Evolutionary conservation across 2,888 invertebrate species (phyloP).

Genomic region (Machimus atricapillus): DNA sequence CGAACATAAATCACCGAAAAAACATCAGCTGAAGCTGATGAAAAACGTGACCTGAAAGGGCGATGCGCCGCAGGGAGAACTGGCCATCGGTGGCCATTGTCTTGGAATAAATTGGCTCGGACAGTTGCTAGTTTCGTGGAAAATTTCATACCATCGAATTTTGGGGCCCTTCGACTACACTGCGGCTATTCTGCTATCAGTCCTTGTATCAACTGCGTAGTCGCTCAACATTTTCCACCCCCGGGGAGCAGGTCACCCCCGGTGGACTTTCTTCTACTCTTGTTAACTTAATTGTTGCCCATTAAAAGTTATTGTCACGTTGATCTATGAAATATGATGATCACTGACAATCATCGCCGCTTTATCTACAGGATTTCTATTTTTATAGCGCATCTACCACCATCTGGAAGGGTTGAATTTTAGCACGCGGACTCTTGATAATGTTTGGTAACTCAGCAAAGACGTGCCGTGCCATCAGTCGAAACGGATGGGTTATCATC

Average conservation of each 20-base stretch:
- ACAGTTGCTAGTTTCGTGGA: conserved; percentile 8
- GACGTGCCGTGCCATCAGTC: background rate
- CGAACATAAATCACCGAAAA: conserved; percentile 38
- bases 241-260: background rate
- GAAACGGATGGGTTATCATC: background rate
- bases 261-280: background rate
- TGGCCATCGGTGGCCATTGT: conserved; percentile 34
- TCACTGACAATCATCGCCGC: background rate
- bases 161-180: background rate
- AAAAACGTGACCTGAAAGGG: conserved; percentile 42
- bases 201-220: background rate
- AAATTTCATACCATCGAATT: background rate
- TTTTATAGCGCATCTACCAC: background rate
- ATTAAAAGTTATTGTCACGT: conserved; percentile 35
- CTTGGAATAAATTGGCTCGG: conserved; percentile 36
- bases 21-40: conserved; percentile 38
- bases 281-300: conserved; percentile 25
- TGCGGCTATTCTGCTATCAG: conserved; percentile 9
- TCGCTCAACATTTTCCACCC: background rate
- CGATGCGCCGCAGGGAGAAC: conserved; percentile 6
- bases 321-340: conserved; percentile 14
- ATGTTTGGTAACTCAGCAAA: background rate
- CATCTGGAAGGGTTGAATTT: background rate
- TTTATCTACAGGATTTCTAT: background rate
- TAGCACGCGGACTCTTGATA: background rate